Conservation (phyloP, 2,888 invertebrate genomes). For the Eupithecia subumbrata region DNA sequence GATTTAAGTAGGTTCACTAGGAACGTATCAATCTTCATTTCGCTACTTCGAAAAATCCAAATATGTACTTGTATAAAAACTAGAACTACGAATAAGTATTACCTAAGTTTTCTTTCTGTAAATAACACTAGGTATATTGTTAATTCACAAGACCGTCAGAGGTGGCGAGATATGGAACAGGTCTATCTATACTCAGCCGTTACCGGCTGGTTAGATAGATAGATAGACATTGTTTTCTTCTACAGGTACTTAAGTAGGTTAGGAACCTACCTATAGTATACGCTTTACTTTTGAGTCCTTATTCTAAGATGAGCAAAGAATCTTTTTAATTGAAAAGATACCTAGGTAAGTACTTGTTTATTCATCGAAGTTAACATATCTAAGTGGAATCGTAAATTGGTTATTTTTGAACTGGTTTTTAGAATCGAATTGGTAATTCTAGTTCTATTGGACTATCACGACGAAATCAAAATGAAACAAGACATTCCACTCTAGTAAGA, state of each 20-base stretch:
- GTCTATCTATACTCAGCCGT: no score
- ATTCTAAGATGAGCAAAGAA: not conserved
- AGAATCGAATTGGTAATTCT: slow-evolving; percentile 2
- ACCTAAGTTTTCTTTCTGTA: no score
- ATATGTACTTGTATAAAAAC: not conserved
- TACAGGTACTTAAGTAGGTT: not conserved
- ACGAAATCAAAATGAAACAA: not conserved
- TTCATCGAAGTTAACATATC: not conserved
- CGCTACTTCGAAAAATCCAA: not conserved
- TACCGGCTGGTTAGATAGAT: no score
- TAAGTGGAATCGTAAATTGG: not conserved
- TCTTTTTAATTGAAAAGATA: not conserved
- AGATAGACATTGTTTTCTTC: not conserved
- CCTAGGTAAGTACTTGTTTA: not conserved
- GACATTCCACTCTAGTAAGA: not conserved
- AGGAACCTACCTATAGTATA: no score
- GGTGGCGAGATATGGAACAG: no score
- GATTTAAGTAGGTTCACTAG: not conserved
- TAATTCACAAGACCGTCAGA: no score
- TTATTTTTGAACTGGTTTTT: not conserved
- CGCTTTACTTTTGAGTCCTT: not conserved
- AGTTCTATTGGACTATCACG: not conserved
- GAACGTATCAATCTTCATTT: not conserved
- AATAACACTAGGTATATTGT: not conserved
- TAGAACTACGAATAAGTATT: not conserved